Base-by-base conservation (phyloP, 2,797 vertebrate genomes). In the Periophthalmus magnuspinnatus region DNA sequence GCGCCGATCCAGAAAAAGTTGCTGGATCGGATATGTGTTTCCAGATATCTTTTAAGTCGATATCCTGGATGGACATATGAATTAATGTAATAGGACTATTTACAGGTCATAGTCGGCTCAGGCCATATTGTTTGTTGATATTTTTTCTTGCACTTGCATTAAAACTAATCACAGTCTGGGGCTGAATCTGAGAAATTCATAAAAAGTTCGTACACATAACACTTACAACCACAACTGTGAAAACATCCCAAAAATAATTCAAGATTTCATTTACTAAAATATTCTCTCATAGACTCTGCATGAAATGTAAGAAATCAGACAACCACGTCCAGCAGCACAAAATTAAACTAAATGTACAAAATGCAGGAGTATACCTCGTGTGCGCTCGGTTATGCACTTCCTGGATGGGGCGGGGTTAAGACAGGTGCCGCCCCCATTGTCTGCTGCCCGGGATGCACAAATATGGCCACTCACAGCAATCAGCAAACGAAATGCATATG, bases 281-380 rank as follows among this genome's bases (percentile, higher is more conserved):
- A 38, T 21, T 56, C 34, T 60, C 32, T 61, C 17, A 38, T 60
- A 60, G 58, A 38, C 17, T 60, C 33, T 61, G 59, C 59, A 22
- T 21, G 59, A 61, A 36, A 61, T 61, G 34, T 61, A 21, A 3
- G 10, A 21, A 41, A n/a, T 38, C 9, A 21, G 17, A 19, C 28
- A 3, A 28, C 7, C 48, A 50, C 3, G 9, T 52, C 50, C 50
- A 52, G 50, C 50, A 10, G 50, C 50, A 52, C 41, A 4, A 45
- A 3, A 14, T 5, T 3, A 16, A 45, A 45, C 10, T 5, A 3
- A 45, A 45, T 41, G 41, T 45, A 45, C 41, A 41, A 45, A 41
- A 45, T 14, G 14, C 41, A 45, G 41, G 41, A 14, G 41, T 16
- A 41, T 14, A 45, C 41, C 41, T 45, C 41, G 41, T 45, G 41